These are phyloP conservation scores for Polylopha cassiicola DNA, from an alignment of 2,888 invertebrate genomes.

Conservation along the genomic window DNA sequence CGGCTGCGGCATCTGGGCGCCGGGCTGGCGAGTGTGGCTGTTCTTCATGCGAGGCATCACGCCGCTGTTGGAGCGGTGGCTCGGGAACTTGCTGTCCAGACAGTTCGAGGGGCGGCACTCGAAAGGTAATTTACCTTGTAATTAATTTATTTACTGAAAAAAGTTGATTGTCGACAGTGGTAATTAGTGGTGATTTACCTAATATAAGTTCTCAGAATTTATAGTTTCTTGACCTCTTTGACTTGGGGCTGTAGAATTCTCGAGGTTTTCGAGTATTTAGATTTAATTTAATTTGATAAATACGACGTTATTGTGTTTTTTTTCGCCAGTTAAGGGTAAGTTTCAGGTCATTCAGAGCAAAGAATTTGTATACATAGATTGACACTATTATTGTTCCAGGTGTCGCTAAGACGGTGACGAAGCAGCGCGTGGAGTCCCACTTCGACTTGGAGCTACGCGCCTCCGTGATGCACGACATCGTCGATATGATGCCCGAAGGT, in stretches of 20 bases:
- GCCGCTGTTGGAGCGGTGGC: slow-evolving; percentile 97
- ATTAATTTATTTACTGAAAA: too few relatives aligned
- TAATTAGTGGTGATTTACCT: too few relatives aligned
- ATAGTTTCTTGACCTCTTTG: too few relatives aligned
- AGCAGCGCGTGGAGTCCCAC: slow-evolving; percentile 99
- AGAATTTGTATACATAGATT: too few relatives aligned
- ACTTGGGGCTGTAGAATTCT: too few relatives aligned
- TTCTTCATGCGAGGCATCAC: slow-evolving; percentile 99
- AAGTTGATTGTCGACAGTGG: too few relatives aligned
- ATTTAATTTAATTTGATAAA: too few relatives aligned
- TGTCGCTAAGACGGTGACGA: slow-evolving; percentile 99
- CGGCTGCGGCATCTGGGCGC: slow-evolving; percentile 99
- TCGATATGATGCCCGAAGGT: slow-evolving; percentile 99
- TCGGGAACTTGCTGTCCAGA: slow-evolving; percentile 98
- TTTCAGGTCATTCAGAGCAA: too few relatives aligned
- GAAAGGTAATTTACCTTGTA: slow-evolving; percentile 80
- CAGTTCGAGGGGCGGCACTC: slow-evolving; percentile 99
- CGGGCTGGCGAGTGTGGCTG: slow-evolving; percentile 99
- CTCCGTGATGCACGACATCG: slow-evolving; percentile 97
- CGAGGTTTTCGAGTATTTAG: too few relatives aligned
- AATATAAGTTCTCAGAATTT: too few relatives aligned
- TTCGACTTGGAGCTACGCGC: slow-evolving; percentile 99
- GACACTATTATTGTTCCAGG: slow-evolving; percentile 57
- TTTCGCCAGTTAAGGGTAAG: too few relatives aligned
- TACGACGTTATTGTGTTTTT: too few relatives aligned